phyloP scores from a whole-genome alignment of 2,113 vertebrate genomes.

The Paraplagusia blochii region DNA sequence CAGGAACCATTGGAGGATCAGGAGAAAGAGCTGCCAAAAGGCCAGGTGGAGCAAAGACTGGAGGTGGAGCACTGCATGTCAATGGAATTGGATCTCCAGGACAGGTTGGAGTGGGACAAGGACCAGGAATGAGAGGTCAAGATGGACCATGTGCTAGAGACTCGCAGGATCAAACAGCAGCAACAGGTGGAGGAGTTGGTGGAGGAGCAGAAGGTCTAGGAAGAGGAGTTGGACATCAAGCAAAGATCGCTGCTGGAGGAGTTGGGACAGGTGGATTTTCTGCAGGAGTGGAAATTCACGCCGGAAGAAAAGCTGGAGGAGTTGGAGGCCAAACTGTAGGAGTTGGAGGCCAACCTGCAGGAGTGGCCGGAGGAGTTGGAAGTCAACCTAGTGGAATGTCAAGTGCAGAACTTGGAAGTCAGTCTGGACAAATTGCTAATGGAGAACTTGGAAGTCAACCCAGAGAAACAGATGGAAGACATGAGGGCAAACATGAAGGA shows the following conservation, averaged over 20 bases:
- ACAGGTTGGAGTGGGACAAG: background rate
- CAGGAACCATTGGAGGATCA: background rate
- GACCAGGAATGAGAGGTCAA: background rate
- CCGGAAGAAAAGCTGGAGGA: background rate
- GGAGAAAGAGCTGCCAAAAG: background rate
- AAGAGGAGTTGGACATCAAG: background rate
- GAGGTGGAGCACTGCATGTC: background rate
- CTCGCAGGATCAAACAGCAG: background rate
- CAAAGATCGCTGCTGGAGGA: background rate
- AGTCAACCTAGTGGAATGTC: conserved; percentile 4
- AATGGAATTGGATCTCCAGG: background rate
- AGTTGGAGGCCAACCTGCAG: background rate
- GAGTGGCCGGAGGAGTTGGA: background rate
- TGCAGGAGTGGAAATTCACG: conserved; percentile 3
- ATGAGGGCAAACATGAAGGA: conserved; percentile 1
- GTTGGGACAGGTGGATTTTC: background rate
- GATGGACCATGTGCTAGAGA: background rate
- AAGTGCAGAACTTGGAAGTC: background rate
- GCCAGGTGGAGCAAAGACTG: background rate
- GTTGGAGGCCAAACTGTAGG: conserved; percentile 8
- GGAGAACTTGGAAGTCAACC: background rate
- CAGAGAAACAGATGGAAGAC: background rate
- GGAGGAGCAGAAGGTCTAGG: background rate
- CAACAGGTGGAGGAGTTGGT: background rate
- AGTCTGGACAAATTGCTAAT: conserved; percentile 2